Evolutionary conservation across 1,140 invertebrate species (phyloP).

Genomic region (Aphelinus certus): DNA sequence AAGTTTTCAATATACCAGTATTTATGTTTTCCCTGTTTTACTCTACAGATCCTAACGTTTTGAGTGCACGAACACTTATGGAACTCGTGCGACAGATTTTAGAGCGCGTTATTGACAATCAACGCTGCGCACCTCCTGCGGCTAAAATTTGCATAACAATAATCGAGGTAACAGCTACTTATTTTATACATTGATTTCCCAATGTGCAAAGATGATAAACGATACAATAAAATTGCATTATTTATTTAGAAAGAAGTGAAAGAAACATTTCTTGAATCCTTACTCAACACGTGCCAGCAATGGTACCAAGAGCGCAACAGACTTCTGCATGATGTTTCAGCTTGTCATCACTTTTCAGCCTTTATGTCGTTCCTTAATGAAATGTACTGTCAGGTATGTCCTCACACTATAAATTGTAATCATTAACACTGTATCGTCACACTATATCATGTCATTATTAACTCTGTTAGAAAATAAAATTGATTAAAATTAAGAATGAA

Average conservation of each 20-base stretch:
- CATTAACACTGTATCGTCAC: too few species aligned
- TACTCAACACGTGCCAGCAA: constrained; percentile 88
- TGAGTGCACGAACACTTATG: constrained; percentile 82
- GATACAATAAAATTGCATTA: neutral
- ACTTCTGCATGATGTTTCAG: constrained; percentile 60
- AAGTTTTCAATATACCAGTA: neutral
- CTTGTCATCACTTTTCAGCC: constrained; percentile 67
- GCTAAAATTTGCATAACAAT: constrained; percentile 85
- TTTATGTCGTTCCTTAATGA: constrained; percentile 90
- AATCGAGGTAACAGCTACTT: constrained; percentile 71
- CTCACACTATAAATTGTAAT: too few species aligned
- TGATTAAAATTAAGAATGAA: too few species aligned
- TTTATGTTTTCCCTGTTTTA: neutral
- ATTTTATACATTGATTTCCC: too few species aligned
- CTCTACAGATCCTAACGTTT: constrained; percentile 76
- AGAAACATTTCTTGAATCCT: constrained; percentile 87
- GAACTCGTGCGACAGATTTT: constrained; percentile 84
- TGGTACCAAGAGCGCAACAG: constrained; percentile 88
- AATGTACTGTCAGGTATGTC: constrained; percentile 81
- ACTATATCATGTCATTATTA: too few species aligned
- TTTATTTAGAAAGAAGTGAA: constrained; percentile 75
- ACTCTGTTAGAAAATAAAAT: too few species aligned
- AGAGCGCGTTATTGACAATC: constrained; percentile 79
- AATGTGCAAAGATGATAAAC: too few species aligned
- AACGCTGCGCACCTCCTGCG: constrained; percentile 79